These are phyloP conservation scores for Oegoconia quadripuncta DNA, from an alignment of 2,888 invertebrate genomes.

Conservation along the genomic window DNA sequence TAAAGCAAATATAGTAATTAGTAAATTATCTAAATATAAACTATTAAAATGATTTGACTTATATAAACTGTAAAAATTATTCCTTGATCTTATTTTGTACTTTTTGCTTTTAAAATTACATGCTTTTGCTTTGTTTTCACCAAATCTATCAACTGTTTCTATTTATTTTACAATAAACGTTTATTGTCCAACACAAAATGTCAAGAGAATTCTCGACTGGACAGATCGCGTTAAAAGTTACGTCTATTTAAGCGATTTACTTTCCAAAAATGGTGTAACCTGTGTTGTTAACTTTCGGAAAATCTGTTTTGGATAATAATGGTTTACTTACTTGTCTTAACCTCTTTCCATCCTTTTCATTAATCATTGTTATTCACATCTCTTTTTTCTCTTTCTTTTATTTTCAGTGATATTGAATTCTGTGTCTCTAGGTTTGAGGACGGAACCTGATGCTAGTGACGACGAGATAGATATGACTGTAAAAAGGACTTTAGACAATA, in stretches of 20 bases:
- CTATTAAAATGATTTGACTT: too few species aligned
- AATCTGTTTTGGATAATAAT: slow-evolving; percentile 18
- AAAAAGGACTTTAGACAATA: slow-evolving; percentile 73
- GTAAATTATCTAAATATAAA: too few species aligned
- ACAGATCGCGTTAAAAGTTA: too few species aligned
- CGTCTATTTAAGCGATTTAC: too few species aligned
- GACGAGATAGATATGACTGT: slow-evolving; percentile 73
- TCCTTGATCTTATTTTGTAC: neutral
- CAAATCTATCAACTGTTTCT: neutral
- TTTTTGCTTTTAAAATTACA: neutral
- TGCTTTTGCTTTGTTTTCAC: neutral
- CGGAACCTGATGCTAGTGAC: slow-evolving; percentile 74
- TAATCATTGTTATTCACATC: slow-evolving; percentile 45
- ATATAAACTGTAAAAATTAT: too few species aligned
- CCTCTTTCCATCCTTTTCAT: slow-evolving; percentile 25
- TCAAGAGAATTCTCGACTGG: too few species aligned
- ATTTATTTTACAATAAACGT: neutral
- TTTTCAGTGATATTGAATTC: slow-evolving; percentile 78
- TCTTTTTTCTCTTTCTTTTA: slow-evolving; percentile 59
- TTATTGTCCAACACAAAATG: neutral
- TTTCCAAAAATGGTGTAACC: too few species aligned
- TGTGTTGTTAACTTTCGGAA: slow-evolving; percentile 4
- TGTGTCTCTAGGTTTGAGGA: slow-evolving; percentile 76
- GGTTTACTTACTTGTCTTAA: slow-evolving; percentile 19
- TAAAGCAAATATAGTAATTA: too few species aligned